phyloP scores from a whole-genome alignment of 2,888 invertebrate genomes.

The Pimpla rufipes region DNA sequence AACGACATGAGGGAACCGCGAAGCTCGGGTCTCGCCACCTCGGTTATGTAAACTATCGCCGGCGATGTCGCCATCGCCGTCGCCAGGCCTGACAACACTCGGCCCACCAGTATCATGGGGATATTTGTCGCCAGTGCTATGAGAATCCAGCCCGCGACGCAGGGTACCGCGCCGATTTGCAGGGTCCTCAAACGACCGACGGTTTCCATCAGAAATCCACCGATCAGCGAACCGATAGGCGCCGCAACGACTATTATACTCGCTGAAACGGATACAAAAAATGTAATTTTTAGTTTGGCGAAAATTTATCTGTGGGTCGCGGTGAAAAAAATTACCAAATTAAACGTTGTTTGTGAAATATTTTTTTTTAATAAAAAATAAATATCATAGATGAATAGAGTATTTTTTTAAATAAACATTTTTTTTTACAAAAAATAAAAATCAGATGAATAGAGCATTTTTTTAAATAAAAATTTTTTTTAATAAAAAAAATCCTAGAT shows the following conservation, averaged over 20 bases:
- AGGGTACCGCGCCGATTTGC: slow-evolving; percentile 87
- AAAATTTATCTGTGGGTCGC: not conserved
- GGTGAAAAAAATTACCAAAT: not conserved
- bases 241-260: slow-evolving; percentile 87
- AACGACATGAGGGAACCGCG: slow-evolving; percentile 88
- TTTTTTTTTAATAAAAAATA: not conserved
- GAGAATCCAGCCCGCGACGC: slow-evolving; percentile 87
- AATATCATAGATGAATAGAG: no score
- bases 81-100: slow-evolving; percentile 87
- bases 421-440: no score
- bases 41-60: slow-evolving; percentile 88
- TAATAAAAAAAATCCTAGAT: no score
- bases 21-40: slow-evolving; percentile 88
- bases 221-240: slow-evolving; percentile 86
- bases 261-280: slow-evolving; percentile 83
- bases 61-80: slow-evolving; percentile 88
- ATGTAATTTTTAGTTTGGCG: not conserved
- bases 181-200: slow-evolving; percentile 87
- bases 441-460: not conserved
- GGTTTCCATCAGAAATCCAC: slow-evolving; percentile 87
- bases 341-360: not conserved
- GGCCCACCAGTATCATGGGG: slow-evolving; percentile 86
- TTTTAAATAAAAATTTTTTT: no score
- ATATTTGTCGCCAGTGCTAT: slow-evolving; percentile 86
- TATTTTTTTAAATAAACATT: no score